Conservation (phyloP, 2,797 vertebrate species). For the Ctenosaura bakeri region DNA sequence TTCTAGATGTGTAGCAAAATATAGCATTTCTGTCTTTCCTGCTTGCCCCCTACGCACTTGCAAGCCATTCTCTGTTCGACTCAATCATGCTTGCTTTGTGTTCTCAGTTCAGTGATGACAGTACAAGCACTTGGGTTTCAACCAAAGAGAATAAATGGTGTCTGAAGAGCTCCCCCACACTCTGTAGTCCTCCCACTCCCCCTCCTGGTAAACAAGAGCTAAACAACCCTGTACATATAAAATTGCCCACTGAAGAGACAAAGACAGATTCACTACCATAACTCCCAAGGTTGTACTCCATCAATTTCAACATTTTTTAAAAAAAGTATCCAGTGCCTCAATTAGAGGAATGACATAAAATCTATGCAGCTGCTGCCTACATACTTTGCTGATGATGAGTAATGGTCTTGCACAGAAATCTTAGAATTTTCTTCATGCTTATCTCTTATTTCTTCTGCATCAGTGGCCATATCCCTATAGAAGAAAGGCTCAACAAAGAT, state of each 20-base stretch:
- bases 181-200: neutral
- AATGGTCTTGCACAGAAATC: neutral
- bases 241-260: neutral
- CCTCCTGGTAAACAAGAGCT: neutral
- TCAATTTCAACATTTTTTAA: neutral
- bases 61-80: constrained; percentile 1
- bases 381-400: neutral
- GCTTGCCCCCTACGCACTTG: neutral
- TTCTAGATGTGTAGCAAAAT: neutral
- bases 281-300: constrained; percentile 31
- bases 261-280: constrained; percentile 14
- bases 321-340: constrained; percentile 52
- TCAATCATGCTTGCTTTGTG: constrained; percentile 23
- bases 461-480: neutral
- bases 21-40: neutral
- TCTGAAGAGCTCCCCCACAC: constrained; percentile 3
- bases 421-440: neutral
- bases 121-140: neutral
- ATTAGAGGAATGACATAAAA: constrained; percentile 27
- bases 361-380: neutral
- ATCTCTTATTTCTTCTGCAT: neutral
- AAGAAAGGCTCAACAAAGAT: neutral
- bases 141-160: neutral
- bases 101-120: neutral
- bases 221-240: constrained; percentile 27